phyloP scores from a whole-genome alignment of 1,140 invertebrate genomes.

The Aphis gossypii region DNA sequence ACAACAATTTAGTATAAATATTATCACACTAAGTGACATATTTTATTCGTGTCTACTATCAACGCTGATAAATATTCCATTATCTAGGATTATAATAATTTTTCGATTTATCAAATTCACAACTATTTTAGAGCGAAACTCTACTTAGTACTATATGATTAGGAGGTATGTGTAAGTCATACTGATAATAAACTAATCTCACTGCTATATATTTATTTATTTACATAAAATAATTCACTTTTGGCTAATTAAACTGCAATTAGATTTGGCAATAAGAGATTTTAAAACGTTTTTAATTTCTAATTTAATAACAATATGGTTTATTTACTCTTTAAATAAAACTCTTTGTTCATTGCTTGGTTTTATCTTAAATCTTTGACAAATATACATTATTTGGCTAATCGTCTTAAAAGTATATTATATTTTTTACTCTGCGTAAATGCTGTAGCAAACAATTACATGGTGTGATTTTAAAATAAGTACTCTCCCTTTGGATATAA shows the following conservation, averaged over 20 bases:
- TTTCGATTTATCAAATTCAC: too few relatives aligned
- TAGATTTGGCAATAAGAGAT: not conserved
- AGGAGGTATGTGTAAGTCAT: not conserved
- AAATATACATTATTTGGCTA: not conserved
- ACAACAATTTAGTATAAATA: too few relatives aligned
- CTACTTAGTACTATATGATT: not conserved
- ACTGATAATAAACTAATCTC: not conserved
- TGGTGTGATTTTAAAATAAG: not conserved
- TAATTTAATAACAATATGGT: not conserved
- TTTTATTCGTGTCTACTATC: too few relatives aligned
- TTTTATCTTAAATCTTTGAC: accelerated
- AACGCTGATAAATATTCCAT: too few relatives aligned
- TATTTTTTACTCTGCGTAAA: not conserved
- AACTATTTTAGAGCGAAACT: too few relatives aligned
- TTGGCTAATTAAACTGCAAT: not conserved
- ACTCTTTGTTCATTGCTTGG: not conserved
- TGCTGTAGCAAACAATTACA: not conserved
- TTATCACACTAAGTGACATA: too few relatives aligned
- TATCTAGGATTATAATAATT: too few relatives aligned
- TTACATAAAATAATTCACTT: not conserved
- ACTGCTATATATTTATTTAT: too few relatives aligned
- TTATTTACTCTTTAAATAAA: not conserved
- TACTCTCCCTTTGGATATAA: not conserved
- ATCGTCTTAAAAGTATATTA: not conserved
- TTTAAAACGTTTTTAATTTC: not conserved